These are phyloP conservation scores for Anguilla megastoma DNA, from an alignment of 2,797 vertebrate species.

Conservation along the genomic window DNA sequence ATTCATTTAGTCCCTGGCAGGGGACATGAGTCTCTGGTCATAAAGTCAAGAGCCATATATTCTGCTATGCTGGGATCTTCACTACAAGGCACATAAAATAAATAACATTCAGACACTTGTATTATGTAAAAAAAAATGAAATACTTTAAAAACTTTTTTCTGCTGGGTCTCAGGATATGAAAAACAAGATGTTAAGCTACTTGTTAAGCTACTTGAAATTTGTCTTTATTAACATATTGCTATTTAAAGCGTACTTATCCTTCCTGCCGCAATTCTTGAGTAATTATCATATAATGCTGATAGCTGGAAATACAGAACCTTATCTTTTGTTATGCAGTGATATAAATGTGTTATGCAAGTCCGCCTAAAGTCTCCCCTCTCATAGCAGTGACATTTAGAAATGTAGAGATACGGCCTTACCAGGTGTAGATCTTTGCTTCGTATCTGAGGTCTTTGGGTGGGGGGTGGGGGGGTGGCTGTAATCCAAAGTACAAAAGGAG, in stretches of 20 bases:
- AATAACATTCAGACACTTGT: not conserved
- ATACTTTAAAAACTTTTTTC: not conserved
- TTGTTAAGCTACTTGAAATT: not conserved
- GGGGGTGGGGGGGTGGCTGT: not conserved
- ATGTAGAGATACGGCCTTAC: not conserved
- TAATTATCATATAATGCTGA: not conserved
- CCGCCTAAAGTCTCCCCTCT: not conserved
- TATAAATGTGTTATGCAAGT: constrained; percentile 17
- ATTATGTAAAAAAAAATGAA: not conserved
- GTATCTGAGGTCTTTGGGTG: constrained; percentile 21
- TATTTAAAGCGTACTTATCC: not conserved
- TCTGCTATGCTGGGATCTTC: no score
- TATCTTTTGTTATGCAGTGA: not conserved
- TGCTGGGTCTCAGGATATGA: not conserved
- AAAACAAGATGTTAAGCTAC: not conserved
- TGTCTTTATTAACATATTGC: not conserved
- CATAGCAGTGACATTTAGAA: constrained; percentile 8
- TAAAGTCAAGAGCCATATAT: no score
- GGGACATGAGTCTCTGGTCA: not conserved
- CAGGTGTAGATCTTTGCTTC: not conserved
- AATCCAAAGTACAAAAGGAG: constrained; percentile 17
- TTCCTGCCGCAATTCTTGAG: not conserved
- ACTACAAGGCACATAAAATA: no score
- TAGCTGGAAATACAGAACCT: not conserved
- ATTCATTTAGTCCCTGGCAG: not conserved